A percentile compares a stretch with the other conserved stretches of the same genome.
Conservation (phyloP, 2,888 invertebrate species). For the Pristionchus entomophagus region DNA sequence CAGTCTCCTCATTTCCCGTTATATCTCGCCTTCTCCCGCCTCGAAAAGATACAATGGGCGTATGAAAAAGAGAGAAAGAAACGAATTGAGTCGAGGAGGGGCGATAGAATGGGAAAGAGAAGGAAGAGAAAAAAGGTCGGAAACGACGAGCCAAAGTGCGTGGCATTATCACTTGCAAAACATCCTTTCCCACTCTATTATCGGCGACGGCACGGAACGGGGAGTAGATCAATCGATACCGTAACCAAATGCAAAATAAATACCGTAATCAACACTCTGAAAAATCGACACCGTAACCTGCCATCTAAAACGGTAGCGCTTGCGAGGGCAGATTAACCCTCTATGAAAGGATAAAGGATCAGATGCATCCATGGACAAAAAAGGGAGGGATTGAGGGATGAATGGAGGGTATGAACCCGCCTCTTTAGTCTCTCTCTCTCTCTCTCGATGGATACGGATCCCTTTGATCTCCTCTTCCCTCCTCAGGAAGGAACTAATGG, state of each 20-base stretch:
- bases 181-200: constrained; percentile 11
- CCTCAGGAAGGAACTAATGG: neutral
- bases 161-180: constrained; percentile 40
- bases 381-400: neutral
- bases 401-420: neutral
- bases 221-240: neutral
- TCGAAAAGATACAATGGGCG: neutral
- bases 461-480: constrained; percentile 19
- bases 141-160: constrained; percentile 4
- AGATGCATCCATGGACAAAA: constrained; percentile 24
- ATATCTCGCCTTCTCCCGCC: neutral
- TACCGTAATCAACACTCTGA: too few species aligned
- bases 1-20: neutral
- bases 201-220: neutral
- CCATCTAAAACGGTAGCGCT: neutral
- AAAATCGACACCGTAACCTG: too few species aligned
- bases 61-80: too few species aligned
- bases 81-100: constrained; percentile 7
- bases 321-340: neutral
- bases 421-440: too few species aligned
- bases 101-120: neutral
- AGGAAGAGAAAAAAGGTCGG: constrained; percentile 28
- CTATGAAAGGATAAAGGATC: neutral
- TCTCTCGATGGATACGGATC: neutral
- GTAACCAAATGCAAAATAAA: neutral